Evolutionary conservation across 1,140 invertebrate species (phyloP).

Genomic region (Saxidomus purpurata): DNA sequence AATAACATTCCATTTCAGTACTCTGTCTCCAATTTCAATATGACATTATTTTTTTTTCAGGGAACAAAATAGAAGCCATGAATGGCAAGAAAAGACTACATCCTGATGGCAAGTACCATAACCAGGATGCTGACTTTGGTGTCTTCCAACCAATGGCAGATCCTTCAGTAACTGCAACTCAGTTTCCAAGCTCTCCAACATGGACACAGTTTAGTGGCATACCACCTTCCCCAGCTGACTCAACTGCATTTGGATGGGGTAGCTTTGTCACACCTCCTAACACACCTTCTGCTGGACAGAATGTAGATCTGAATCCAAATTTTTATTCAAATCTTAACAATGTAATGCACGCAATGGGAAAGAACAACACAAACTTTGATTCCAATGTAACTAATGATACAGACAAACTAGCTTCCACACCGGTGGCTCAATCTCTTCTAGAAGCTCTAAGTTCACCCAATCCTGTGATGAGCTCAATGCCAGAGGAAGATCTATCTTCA

Average conservation of each 20-base stretch:
- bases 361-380: neutral
- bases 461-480: slow-evolving; percentile 14
- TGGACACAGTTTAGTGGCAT: slow-evolving; percentile 67
- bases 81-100: slow-evolving; percentile 29
- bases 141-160: slow-evolving; percentile 31
- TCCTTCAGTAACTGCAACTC: neutral
- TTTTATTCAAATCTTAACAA: slow-evolving; percentile 46
- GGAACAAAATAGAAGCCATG: neutral
- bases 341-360: slow-evolving; percentile 34
- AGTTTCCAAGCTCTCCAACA: slow-evolving; percentile 26
- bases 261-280: slow-evolving; percentile 58
- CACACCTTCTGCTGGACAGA: slow-evolving; percentile 19
- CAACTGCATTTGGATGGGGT: slow-evolving; percentile 43
- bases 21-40: too few relatives aligned
- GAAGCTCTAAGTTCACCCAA: slow-evolving; percentile 48
- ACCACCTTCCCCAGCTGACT: slow-evolving; percentile 14
- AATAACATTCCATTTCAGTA: too few relatives aligned
- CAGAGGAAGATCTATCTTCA: slow-evolving; percentile 23
- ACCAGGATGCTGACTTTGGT: slow-evolving; percentile 57
- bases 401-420: slow-evolving; percentile 55
- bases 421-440: slow-evolving; percentile 57
- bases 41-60: slow-evolving; percentile 18
- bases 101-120: slow-evolving; percentile 25
- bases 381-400: slow-evolving; percentile 34
- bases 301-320: slow-evolving; percentile 48